Conservation (phyloP, 2,113 vertebrate genomes). For the Brachyhypopomus gauderio region DNA sequence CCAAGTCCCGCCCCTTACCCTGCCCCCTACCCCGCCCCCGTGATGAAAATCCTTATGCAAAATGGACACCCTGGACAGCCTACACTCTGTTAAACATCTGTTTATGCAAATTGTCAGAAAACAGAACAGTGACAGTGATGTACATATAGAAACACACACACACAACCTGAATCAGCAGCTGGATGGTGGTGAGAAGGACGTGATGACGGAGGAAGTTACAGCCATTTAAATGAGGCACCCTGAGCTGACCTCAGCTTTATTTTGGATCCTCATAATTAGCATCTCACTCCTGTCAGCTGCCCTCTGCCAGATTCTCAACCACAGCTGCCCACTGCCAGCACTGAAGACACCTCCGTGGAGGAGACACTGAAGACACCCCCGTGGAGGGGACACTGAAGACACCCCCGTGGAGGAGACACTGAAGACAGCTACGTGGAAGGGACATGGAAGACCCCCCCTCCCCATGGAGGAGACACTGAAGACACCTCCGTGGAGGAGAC, state of each 20-base stretch:
- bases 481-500: too few relatives aligned
- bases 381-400: too few relatives aligned
- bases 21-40: neutral
- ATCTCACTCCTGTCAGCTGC: conserved; percentile 43
- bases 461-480: too few relatives aligned
- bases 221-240: conserved; percentile 9
- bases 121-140: neutral
- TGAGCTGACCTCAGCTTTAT: conserved; percentile 38
- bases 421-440: too few relatives aligned
- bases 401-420: too few relatives aligned
- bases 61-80: neutral
- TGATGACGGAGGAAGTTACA: conserved; percentile 32
- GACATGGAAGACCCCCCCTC: too few relatives aligned
- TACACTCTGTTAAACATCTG: conserved; percentile 61
- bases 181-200: neutral
- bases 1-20: neutral
- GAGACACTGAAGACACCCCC: too few relatives aligned
- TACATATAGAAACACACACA: conserved; percentile 29
- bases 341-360: too few relatives aligned
- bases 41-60: neutral
- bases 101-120: conserved; percentile 68
- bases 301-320: neutral
- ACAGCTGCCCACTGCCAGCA: too few relatives aligned
- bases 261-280: conserved; percentile 25
- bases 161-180: conserved; percentile 26